phyloP scores from a whole-genome alignment of 2,888 invertebrate species.

The Chaitophorus viminalis region DNA sequence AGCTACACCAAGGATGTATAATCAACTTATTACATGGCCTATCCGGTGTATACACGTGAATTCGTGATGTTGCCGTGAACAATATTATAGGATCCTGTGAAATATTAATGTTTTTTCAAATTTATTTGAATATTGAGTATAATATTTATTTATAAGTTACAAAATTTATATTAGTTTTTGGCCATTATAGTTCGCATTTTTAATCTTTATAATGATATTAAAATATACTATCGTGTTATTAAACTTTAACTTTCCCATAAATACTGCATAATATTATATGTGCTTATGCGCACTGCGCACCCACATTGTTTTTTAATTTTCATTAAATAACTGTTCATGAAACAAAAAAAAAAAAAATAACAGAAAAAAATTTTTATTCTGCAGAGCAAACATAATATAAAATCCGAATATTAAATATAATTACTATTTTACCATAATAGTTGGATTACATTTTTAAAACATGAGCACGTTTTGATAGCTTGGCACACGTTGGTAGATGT shows the following conservation, averaged over 20 bases:
- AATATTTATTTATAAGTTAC: too few species aligned
- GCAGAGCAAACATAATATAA: background rate
- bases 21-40: background rate
- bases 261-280: background rate
- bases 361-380: background rate
- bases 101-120: too few species aligned
- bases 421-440: constrained; percentile 1
- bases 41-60: background rate
- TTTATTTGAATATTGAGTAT: too few species aligned
- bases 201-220: too few species aligned
- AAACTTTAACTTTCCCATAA: background rate
- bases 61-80: too few species aligned
- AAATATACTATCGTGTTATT: background rate
- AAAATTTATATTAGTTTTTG: too few species aligned
- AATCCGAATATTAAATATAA: constrained; percentile 1
- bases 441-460: constrained; percentile 29
- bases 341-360: background rate
- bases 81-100: too few species aligned
- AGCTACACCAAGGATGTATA: background rate
- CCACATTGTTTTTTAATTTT: background rate
- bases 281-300: background rate
- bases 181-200: too few species aligned
- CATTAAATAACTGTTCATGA: background rate
- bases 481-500: constrained; percentile 8
- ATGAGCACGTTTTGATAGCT: background rate